Base-by-base conservation (phyloP, 2,888 invertebrate genomes). In the Eurois occulta region DNA sequence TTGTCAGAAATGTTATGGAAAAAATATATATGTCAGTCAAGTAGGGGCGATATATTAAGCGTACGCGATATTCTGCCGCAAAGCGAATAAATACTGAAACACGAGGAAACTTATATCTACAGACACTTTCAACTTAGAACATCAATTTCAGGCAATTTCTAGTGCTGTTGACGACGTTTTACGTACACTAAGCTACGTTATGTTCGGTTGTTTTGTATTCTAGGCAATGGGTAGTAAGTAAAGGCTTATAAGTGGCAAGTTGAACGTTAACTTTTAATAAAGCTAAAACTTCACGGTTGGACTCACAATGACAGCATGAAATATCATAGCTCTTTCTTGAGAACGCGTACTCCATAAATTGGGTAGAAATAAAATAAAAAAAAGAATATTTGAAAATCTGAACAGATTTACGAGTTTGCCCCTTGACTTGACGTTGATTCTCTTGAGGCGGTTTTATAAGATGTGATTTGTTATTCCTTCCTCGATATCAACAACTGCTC, bases 261-360 rank as follows among this genome's bases (percentile, higher is more conserved):
- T 85, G 83, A 82, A 87, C 69, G 85, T 90, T 89, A 91, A 91
- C 90, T 92, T 92, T 91, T 92, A 91, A 93, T 93, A 92, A 92
- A 92, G 92, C 90, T 90, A 89, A 92, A 93, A 92, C 90, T 94
- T 93, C 90, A 91, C 92, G 92, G 91, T 91, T 91, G 91, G 87
- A 80, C 81, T 88, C 91, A 90, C 89, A 90, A 83, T 87, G 94
- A 91, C 91, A 92, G 90, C 86, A 90, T 94, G 92, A 94, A 93
- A 94, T 94, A 94, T 94, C 90, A 92, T 89, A 91, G 91, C 91
- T 89, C 91, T 91, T 92, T 93, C 91, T 91, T 89, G 86, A 90
- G 84, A 85, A 90, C 90, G 88, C 88, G 90, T 90, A 88, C 90
- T 90, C 86, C 87, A 90, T 90, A 91, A 92, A 92, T 91, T 90